Base-by-base conservation (phyloP, 2,888 invertebrate genomes). In the Ernsta delagoae region DNA sequence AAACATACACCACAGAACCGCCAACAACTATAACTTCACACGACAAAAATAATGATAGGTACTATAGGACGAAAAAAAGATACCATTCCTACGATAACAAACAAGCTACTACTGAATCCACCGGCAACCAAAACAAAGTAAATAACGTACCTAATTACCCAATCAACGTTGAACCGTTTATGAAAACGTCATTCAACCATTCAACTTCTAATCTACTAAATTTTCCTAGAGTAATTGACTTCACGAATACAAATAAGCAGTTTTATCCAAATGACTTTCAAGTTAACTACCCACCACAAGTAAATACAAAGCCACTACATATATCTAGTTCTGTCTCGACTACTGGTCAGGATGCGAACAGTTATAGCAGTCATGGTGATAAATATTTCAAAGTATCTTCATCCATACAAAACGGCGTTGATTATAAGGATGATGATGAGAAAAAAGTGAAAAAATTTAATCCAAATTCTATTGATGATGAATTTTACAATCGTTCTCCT, bases 201-300 rank as follows among this genome's bases (percentile, higher is more conserved):
- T n/a, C n/a, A n/a, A 70, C 76, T 24, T 78, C 78, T 67, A 80
- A 77, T 72, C 60, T 76, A 45, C 70, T 85, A 6, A 87, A 89
- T 72, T 91, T 86, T 78, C 88, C 84, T 9, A 87, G 85, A 80
- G 85, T 90, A 1, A 80, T 91, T n/a, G 92, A 92, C 77, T 93
- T 90, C 72, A 90, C 90, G 1, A 88, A 88, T 70, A 73, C 82
- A n/a, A 86, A 85, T 11, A 86, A 85, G 61, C 84, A 83, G 63
- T 83, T 79, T 65, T 87, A 88, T 79, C 86, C 84, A 7, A 77
- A 82, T 48, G 88, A 88, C 65, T 79, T 85, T 3, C 86, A 87
- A 71, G 78, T 75, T 71, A 86, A 86, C 72, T 81, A 83, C 70
- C 76, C 81, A 11, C 76, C 77, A 24, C 11, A 31, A 54, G 76